phyloP scores from a whole-genome alignment of 2,797 vertebrate genomes.

The Rallus crepitans region DNA sequence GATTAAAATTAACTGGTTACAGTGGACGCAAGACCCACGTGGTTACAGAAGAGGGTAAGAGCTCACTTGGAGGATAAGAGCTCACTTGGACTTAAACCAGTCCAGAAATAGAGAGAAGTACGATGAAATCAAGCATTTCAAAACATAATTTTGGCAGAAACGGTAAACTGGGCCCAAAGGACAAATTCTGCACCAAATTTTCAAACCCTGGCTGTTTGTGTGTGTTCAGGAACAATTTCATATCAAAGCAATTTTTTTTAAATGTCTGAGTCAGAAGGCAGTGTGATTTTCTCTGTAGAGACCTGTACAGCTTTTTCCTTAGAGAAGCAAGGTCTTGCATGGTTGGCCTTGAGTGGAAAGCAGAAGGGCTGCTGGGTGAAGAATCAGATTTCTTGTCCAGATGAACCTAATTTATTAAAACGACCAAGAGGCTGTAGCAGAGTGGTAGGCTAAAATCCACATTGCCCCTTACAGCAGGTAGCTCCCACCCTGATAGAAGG shows the following conservation, averaged over 20 bases:
- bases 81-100: neutral
- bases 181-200: conserved; percentile 12
- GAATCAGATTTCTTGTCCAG: neutral
- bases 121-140: neutral
- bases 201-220: neutral
- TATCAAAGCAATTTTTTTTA: neutral
- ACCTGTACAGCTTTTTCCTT: neutral
- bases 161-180: neutral
- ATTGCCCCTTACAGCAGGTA: neutral
- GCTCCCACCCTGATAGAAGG: neutral
- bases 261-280: conserved; percentile 7
- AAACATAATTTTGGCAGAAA: neutral
- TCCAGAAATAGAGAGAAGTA: neutral
- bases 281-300: neutral
- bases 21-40: rapidly evolving
- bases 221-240: neutral
- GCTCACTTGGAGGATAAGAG: neutral
- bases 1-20: neutral
- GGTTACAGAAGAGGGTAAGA: neutral
- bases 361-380: neutral
- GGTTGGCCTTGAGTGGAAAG: neutral
- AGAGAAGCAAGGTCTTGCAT: neutral
- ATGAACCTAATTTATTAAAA: neutral
- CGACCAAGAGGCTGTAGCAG: neutral
- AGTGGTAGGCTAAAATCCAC: neutral